Evolutionary conservation across 2,113 vertebrate genomes (phyloP).

Genomic region (Stomatorhinus ivindoensis): DNA sequence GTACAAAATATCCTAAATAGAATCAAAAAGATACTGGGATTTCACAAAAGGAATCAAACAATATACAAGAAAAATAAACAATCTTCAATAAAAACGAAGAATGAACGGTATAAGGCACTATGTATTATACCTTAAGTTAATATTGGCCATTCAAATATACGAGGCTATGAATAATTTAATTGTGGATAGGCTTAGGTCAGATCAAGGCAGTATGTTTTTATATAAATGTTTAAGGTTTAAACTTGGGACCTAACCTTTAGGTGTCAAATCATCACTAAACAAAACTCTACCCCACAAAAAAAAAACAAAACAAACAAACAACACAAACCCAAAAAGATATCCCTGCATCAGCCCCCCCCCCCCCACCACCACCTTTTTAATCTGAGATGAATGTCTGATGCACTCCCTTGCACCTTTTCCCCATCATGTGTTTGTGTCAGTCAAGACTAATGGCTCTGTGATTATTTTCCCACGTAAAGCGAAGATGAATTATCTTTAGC

Average conservation of each 20-base stretch:
- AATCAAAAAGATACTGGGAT: neutral
- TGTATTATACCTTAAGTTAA: neutral
- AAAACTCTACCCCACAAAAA: neutral
- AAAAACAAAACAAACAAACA: neutral
- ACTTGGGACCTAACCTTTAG: neutral
- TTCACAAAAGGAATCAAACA: neutral
- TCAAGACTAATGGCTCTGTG: neutral
- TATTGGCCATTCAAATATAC: neutral
- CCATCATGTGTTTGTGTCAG: neutral
- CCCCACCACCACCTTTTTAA: neutral
- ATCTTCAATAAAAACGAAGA: neutral
- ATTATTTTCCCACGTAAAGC: neutral
- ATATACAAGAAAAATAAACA: neutral
- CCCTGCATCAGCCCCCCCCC: neutral
- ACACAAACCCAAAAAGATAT: neutral
- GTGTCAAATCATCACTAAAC: neutral
- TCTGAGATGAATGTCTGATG: neutral
- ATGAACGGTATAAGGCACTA: neutral
- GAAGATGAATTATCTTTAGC: neutral
- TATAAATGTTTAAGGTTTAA: neutral
- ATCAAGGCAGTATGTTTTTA: neutral
- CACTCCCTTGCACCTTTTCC: neutral
- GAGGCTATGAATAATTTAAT: neutral
- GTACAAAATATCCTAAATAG: neutral
- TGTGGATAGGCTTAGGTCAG: neutral